Conservation (phyloP, 2,113 vertebrate genomes). For the Haemorhous mexicanus region DNA sequence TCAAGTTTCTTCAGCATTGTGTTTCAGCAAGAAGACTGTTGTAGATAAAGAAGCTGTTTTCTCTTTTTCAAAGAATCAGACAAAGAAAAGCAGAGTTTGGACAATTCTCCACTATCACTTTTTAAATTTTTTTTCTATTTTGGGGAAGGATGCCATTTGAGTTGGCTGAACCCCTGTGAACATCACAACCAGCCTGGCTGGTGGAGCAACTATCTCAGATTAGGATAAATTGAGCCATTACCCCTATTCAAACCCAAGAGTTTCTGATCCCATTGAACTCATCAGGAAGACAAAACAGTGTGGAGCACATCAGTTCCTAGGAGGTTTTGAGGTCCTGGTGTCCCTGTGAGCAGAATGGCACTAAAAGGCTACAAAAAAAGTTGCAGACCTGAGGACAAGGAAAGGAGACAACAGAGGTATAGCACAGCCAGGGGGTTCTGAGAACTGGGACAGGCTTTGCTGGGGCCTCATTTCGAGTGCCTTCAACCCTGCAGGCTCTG, state of each 20-base stretch:
- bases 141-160: not conserved
- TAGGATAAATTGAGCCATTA: not conserved
- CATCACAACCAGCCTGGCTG: not conserved
- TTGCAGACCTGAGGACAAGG: not conserved
- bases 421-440: not conserved
- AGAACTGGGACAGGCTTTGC: not conserved
- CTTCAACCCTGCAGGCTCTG: not conserved
- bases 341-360: not conserved
- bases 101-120: not conserved
- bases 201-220: not conserved
- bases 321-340: not conserved
- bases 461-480: not conserved
- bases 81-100: not conserved
- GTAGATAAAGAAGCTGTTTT: not conserved
- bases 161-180: not conserved
- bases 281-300: not conserved
- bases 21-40: not conserved
- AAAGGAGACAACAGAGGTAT: not conserved
- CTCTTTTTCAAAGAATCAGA: not conserved
- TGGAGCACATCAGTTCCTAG: not conserved
- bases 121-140: not conserved
- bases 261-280: not conserved
- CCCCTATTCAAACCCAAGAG: accelerated
- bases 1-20: not conserved
- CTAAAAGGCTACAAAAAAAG: not conserved